Base-by-base conservation (phyloP, 1,140 invertebrate genomes). In the Telenomus remus region DNA sequence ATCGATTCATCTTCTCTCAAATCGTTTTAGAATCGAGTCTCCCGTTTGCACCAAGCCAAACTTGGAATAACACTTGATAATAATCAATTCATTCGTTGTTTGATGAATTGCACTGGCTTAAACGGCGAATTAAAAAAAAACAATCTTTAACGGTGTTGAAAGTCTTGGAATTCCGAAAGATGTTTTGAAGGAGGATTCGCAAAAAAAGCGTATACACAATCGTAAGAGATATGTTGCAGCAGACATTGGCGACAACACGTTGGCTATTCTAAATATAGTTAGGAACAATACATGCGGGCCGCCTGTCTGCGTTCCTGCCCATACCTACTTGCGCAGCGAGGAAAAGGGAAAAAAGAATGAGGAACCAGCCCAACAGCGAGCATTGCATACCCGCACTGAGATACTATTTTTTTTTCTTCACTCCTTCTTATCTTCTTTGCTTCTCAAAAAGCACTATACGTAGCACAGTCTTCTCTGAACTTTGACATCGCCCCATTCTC, bases 261-360 rank as follows among this genome's bases (percentile, higher is more conserved):
- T 80, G 70, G 63, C 73, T 80, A 78, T 81, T 79, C 61, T 72
- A 80, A 73, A 78, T 81, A 80, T 77, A 78, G 57, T 68, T 71
- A 63, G 59, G 71, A 73, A 82, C 78, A 79, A 76, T 78, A 76
- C 71, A 27, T 27, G 65, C 50, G 42, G 42, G 10, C 19, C 56
- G 48, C 10, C 49, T 59, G 55, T 43, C 37, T 55, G 69, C 54
- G 43, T 55, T 61, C 55, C 46, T 66, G 56, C 50, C 63, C 73
- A 68, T 60, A 10, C n/a, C 51, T 49, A 61, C 50, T 73, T 76
- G 77, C 59, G 66, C 54, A 79, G 50, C 59, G 61, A 60, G 53
- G 46, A 51, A 27, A 27, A 27, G 19, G 60, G 53, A 47, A 68
- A 68, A 71, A 65, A 65, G 53, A 69, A 27, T 49, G 56, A 57